Evolutionary conservation across 2,888 invertebrate species (phyloP).

Genomic region (Bembecia ichneumoniformis): DNA sequence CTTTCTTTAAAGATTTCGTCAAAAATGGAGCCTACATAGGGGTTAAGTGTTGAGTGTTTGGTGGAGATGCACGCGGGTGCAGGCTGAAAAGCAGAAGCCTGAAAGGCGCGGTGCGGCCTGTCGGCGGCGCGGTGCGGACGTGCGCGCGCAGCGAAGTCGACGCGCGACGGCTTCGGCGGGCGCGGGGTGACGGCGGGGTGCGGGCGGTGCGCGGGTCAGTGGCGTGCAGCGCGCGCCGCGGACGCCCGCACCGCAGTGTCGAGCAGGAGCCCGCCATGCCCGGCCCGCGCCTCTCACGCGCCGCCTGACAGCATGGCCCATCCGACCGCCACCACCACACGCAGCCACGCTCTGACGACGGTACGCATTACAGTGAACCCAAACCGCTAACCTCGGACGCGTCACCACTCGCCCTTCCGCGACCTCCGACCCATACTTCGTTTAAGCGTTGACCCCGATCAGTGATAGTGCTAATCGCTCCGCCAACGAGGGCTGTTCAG

Average conservation of each 20-base stretch:
- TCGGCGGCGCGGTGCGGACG: slow-evolving; percentile 34
- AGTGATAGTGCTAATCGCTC: slow-evolving; percentile 52
- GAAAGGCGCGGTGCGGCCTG: slow-evolving; percentile 29
- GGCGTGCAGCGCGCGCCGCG: slow-evolving; percentile 71
- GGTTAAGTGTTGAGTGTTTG: slow-evolving; percentile 20
- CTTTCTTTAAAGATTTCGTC: too few relatives aligned
- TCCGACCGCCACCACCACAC: slow-evolving; percentile 70
- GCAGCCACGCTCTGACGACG: slow-evolving; percentile 73
- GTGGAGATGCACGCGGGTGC: slow-evolving; percentile 47
- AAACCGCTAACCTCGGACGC: slow-evolving; percentile 10
- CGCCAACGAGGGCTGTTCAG: slow-evolving; percentile 44
- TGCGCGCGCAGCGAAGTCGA: slow-evolving; percentile 34
- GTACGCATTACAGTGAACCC: slow-evolving; percentile 36
- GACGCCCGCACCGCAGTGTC: slow-evolving; percentile 71
- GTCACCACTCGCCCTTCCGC: slow-evolving; percentile 13
- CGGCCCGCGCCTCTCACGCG: slow-evolving; percentile 70
- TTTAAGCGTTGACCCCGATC: slow-evolving; percentile 25
- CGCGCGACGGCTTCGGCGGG: slow-evolving; percentile 29
- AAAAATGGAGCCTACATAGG: background rate
- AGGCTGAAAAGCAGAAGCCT: slow-evolving; percentile 29
- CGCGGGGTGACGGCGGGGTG: slow-evolving; percentile 28
- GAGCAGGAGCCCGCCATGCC: slow-evolving; percentile 70
- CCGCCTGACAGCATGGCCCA: slow-evolving; percentile 71
- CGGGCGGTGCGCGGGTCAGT: slow-evolving; percentile 63
- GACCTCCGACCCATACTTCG: slow-evolving; percentile 18